Conservation (phyloP, 30 jellyfish, hydroid and myxozoan genomes). For the Chrysaora quinquecirrha region DNA sequence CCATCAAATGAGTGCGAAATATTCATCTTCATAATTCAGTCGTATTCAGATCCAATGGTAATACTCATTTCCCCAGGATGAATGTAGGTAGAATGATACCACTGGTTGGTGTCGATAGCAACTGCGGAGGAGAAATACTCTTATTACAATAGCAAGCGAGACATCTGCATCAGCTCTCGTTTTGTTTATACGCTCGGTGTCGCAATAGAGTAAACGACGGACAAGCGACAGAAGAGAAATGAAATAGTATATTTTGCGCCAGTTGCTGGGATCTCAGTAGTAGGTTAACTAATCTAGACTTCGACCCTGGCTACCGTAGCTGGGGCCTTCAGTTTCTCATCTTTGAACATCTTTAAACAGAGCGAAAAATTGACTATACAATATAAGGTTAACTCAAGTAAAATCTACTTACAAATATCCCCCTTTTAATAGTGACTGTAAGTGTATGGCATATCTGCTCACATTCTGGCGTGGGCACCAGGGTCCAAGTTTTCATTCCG, state of each 20-base stretch:
- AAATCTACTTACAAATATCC: conserved; percentile 76
- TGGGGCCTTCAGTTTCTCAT: no score
- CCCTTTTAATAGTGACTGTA: conserved; percentile 85
- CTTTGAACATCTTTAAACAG: no score
- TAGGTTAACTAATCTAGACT: not conserved
- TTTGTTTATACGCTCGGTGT: not conserved
- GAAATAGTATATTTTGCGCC: not conserved
- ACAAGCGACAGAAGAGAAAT: not conserved
- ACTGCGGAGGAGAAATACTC: conserved; percentile 42
- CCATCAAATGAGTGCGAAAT: no score
- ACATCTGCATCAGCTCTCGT: not conserved
- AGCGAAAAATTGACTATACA: no score
- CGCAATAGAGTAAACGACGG: not conserved
- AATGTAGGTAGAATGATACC: conserved; percentile 93
- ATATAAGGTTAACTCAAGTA: not conserved
- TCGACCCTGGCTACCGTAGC: no score
- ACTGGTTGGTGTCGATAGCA: conserved; percentile 85
- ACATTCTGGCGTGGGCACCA: conserved; percentile 98
- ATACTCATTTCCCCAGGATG: conserved; percentile 92
- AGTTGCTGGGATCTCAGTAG: not conserved
- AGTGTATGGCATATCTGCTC: conserved; percentile 75
- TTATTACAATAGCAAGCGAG: not conserved
- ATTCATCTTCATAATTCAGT: conserved; percentile 38
- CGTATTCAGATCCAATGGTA: conserved; percentile 97
- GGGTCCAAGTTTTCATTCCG: conserved; percentile 92